Conservation (phyloP, 2,888 invertebrate species). For the Trissoscelio sp. region DNA sequence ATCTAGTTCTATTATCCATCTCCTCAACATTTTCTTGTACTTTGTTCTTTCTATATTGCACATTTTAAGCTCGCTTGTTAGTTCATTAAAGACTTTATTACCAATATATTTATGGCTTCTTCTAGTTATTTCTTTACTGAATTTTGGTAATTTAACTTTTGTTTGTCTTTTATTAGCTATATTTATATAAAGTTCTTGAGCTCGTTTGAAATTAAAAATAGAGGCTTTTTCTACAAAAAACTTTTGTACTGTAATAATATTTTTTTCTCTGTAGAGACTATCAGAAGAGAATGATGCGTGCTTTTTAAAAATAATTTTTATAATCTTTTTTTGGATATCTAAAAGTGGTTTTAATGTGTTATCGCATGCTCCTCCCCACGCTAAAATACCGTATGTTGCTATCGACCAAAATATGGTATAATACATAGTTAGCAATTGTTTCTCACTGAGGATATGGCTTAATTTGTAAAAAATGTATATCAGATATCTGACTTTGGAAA, state of each 20-base stretch:
- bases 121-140: too few species aligned
- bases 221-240: not conserved
- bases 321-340: constrained; percentile 4
- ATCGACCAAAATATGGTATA: constrained; percentile 21
- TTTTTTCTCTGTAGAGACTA: not conserved
- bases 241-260: not conserved
- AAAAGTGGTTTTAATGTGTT: not conserved
- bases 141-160: too few species aligned
- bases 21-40: too few species aligned
- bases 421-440: constrained; percentile 3
- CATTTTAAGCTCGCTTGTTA: too few species aligned
- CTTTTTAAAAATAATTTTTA: not conserved
- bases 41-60: too few species aligned
- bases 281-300: too few species aligned
- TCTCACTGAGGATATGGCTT: not conserved
- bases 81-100: too few species aligned
- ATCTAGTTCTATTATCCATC: too few species aligned
- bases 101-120: too few species aligned
- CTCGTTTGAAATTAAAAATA: not conserved
- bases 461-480: constrained; percentile 6
- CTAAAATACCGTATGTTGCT: too few species aligned
- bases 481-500: not conserved
- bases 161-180: too few species aligned
- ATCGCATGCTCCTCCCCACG: constrained; percentile 14
- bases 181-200: too few species aligned